A percentile compares a stretch with the other conserved stretches of the same genome.
Conservation (phyloP, 2,113 vertebrate genomes). For the Promerops cafer region DNA sequence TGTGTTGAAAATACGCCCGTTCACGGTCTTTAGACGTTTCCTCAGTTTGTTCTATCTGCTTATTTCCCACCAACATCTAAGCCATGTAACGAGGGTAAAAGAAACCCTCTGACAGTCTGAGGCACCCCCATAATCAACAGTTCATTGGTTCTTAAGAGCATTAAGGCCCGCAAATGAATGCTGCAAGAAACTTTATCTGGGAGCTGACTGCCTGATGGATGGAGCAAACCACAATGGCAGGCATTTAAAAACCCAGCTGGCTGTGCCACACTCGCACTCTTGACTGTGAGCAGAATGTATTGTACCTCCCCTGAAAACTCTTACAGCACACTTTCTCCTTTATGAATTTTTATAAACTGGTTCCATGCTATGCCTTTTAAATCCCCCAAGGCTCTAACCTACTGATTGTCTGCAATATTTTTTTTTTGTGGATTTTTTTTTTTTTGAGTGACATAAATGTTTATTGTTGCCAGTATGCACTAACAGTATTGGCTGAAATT, state of each 20-base stretch:
- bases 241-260: constrained; percentile 14
- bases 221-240: neutral
- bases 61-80: neutral
- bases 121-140: neutral
- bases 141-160: neutral
- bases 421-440: neutral
- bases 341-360: neutral
- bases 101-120: neutral
- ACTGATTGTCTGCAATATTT: neutral
- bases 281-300: neutral
- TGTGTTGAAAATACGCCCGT: neutral
- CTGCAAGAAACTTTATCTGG: constrained; percentile 20
- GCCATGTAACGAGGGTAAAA: neutral
- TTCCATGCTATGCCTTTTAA: neutral
- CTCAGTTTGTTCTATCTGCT: neutral
- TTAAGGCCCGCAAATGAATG: neutral
- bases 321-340: neutral
- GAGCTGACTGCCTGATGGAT: constrained; percentile 9
- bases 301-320: neutral
- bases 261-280: neutral
- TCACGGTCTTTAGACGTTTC: neutral
- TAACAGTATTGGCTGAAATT: neutral
- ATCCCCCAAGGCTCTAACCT: neutral
- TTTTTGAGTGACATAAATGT: neutral
- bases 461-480: neutral